These are phyloP conservation scores for Ammospiza caudacuta DNA, from an alignment of 2,113 vertebrate species.

Conservation along the genomic window DNA sequence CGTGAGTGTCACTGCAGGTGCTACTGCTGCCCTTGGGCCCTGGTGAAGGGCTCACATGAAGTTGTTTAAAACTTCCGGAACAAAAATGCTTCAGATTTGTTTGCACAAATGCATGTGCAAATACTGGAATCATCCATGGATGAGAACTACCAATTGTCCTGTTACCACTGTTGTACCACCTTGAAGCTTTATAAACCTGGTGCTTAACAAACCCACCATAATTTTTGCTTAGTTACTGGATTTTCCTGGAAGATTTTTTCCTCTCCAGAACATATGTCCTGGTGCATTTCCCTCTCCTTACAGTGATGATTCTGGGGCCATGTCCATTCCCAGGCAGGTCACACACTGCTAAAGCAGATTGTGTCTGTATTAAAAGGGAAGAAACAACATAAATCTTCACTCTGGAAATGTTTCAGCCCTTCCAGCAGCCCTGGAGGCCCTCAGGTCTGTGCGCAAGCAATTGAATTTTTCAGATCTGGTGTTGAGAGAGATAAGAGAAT, in stretches of 20 bases:
- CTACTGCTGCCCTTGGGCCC: not conserved
- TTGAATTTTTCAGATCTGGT: not conserved
- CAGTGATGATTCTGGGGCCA: not conserved
- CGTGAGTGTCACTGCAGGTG: rapidly evolving
- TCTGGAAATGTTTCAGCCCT: not conserved
- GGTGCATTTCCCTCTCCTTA: not conserved
- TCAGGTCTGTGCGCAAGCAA: not conserved
- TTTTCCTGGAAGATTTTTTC: not conserved
- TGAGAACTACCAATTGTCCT: not conserved
- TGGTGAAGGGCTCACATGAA: rapidly evolving
- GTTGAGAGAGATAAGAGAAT: not conserved
- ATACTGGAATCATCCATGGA: not conserved
- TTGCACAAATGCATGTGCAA: rapidly evolving
- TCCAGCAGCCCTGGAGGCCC: not conserved
- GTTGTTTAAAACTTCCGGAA: not conserved
- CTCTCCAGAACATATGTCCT: not conserved
- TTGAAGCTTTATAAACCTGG: not conserved
- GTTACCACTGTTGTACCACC: not conserved
- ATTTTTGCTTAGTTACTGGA: not conserved
- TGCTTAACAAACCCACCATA: not conserved
- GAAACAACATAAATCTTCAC: not conserved
- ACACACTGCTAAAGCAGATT: not conserved
- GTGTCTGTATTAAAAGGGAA: not conserved
- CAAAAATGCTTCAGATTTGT: not conserved
- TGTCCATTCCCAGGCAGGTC: not conserved